phyloP scores from a whole-genome alignment of 2,797 vertebrate species.

The Poecilia wingei region DNA sequence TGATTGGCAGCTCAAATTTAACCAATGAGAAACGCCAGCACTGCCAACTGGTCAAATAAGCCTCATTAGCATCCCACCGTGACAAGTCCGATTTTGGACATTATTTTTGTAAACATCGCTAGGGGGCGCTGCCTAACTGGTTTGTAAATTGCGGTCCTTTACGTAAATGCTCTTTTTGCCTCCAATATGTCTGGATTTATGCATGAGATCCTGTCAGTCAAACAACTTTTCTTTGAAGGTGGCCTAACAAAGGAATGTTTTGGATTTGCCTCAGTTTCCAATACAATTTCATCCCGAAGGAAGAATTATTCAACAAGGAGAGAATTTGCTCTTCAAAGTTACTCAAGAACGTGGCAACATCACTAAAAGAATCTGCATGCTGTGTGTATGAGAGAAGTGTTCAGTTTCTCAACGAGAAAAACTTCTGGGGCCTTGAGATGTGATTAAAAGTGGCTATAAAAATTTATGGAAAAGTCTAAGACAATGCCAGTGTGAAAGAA shows the following conservation, averaged over 20 bases:
- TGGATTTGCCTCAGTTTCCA: slow-evolving; percentile 34
- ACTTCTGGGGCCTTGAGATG: slow-evolving; percentile 49
- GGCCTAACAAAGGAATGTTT: slow-evolving; percentile 26
- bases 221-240: slow-evolving; percentile 37
- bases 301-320: slow-evolving; percentile 40
- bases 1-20: slow-evolving; percentile 66
- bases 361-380: slow-evolving; percentile 4
- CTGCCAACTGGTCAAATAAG: slow-evolving; percentile 51
- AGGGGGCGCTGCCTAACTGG: slow-evolving; percentile 46
- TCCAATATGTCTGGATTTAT: slow-evolving; percentile 40
- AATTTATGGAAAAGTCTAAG: slow-evolving; percentile 41
- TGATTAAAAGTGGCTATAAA: slow-evolving; percentile 61
- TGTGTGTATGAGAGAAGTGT: slow-evolving; percentile 10
- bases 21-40: slow-evolving; percentile 57
- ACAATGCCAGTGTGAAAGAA: slow-evolving; percentile 57
- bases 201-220: slow-evolving; percentile 29
- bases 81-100: not conserved
- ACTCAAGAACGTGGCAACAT: slow-evolving; percentile 9
- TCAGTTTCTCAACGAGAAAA: slow-evolving; percentile 32
- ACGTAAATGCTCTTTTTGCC: not conserved
- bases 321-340: slow-evolving; percentile 33
- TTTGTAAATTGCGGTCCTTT: not conserved
- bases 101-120: slow-evolving; percentile 30
- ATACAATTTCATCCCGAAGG: slow-evolving; percentile 45
- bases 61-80: not conserved